Evolutionary conservation across 2,888 invertebrate genomes (phyloP), one percentile per base, ranked within the genome.

Genomic region (Hedychridium roseum): DNA sequence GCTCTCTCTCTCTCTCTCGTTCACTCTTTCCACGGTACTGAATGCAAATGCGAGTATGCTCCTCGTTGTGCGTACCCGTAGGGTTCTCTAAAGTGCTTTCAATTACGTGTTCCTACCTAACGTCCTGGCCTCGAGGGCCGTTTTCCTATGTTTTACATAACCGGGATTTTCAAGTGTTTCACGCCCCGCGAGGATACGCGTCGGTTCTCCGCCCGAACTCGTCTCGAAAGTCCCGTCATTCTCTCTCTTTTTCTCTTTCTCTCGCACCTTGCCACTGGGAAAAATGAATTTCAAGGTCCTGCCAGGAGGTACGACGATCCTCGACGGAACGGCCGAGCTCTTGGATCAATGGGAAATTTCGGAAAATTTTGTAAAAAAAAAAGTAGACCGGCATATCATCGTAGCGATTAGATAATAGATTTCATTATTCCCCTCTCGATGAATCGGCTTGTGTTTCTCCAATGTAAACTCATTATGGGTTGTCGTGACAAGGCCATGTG

Each of bases 41-140:
- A 68, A 74, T 74, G 71, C 71, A 73, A 71, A 73, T 73, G 69
- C 60, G 66, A 60, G 66, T 62, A 57, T n/a, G n/a, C n/a, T n/a
- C 61, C 63, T 57, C 60, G 59, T 65, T 66, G 64, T 59, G 68
- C 60, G 57, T 55, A 56, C 50, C n/a, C 58, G 62, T 61, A 66
- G 71, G 73, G 66, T 68, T 56, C 62, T 65, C 61, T 67, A 66
- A 71, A 73, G 73, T 73, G 71, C 72, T 71, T 74, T 73, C 73
- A 72, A 73, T 74, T 73, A 73, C 64, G 65, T 66, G 66, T 69
- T 71, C 68, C 59, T n/a, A 59, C 65, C 69, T 68, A 71, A 71
- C 65, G 65, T 66, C 49, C 63, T 54, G 57, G 48, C 57, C 50
- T 55, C 41, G 54, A 64, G 64, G 64, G 53, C 63, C 64, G 64